phyloP scores from a whole-genome alignment of 2,888 invertebrate genomes.

The Perizoma flavofasciatum region DNA sequence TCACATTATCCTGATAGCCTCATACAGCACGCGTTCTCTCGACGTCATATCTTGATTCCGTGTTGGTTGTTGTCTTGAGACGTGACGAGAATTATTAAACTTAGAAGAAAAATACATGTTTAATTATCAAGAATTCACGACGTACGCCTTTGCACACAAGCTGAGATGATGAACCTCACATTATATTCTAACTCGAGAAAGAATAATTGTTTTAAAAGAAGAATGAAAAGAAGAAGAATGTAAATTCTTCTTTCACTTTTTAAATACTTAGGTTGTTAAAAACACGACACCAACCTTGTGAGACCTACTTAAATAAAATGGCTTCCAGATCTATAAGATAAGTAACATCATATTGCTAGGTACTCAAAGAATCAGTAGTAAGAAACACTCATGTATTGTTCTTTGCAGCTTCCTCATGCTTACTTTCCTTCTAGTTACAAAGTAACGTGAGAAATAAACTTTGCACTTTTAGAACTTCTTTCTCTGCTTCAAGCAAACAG shows the following conservation, averaged over 20 bases:
- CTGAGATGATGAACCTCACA: too few relatives aligned
- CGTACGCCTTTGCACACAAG: too few relatives aligned
- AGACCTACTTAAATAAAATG: too few relatives aligned
- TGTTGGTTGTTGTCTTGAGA: background rate
- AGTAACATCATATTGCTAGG: too few relatives aligned
- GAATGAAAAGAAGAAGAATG: too few relatives aligned
- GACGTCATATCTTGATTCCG: constrained; percentile 45
- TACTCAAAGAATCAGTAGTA: background rate
- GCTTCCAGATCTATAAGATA: too few relatives aligned
- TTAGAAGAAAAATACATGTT: too few relatives aligned
- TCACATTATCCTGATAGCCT: constrained; percentile 67
- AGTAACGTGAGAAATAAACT: constrained; percentile 32
- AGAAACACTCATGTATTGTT: background rate
- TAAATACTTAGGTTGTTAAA: background rate
- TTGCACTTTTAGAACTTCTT: constrained; percentile 31
- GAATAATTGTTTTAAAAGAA: too few relatives aligned
- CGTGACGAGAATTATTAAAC: background rate
- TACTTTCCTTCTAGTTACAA: constrained; percentile 6
- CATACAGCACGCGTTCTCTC: constrained; percentile 52
- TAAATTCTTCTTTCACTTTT: too few relatives aligned
- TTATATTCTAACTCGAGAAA: too few relatives aligned
- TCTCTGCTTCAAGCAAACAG: constrained; percentile 30
- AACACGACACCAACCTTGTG: background rate
- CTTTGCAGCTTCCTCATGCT: background rate
- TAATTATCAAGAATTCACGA: too few relatives aligned